These are phyloP conservation scores for Knipowitschia caucasica DNA, from an alignment of 2,797 vertebrate species.

Conservation along the genomic window DNA sequence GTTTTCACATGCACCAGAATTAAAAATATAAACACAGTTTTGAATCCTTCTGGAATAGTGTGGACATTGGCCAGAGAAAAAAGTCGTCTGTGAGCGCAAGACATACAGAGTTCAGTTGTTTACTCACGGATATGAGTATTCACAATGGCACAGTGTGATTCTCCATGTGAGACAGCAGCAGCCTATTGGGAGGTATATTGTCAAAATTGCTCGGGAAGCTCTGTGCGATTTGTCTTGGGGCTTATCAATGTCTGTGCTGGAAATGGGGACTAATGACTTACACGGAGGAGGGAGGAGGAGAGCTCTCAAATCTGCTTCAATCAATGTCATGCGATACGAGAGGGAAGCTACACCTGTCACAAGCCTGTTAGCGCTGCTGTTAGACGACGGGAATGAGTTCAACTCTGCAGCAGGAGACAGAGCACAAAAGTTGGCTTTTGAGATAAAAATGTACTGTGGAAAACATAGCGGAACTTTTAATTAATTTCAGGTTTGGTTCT, in stretches of 20 bases:
- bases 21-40: too few relatives aligned
- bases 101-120: too few relatives aligned
- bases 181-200: slow-evolving; percentile 42
- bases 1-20: too few relatives aligned
- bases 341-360: slow-evolving; percentile 45
- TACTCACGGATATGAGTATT: too few relatives aligned
- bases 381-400: slow-evolving; percentile 20
- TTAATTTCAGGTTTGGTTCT: too few relatives aligned
- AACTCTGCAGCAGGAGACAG: slow-evolving; percentile 9
- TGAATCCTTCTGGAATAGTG: too few relatives aligned
- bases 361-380: slow-evolving; percentile 31
- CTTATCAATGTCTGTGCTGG: slow-evolving; percentile 57
- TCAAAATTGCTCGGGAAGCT: slow-evolving; percentile 50
- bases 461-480: not conserved
- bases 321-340: slow-evolving; percentile 52
- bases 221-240: slow-evolving; percentile 58
- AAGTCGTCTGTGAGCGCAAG: too few relatives aligned
- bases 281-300: slow-evolving; percentile 31
- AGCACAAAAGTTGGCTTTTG: not conserved
- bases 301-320: slow-evolving; percentile 55
- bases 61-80: too few relatives aligned
- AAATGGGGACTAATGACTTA: slow-evolving; percentile 61
- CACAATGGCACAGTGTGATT: not conserved
- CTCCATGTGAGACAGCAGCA: slow-evolving; percentile 16
- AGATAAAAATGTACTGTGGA: too few relatives aligned